Conservation (phyloP, 2,113 vertebrate genomes). For the Mus musculus region GRCm39 chr9:78767001-78767500, state of each 20-base stretch:
- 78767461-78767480: background rate
- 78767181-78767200: background rate
- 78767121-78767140: background rate
- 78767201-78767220: background rate
- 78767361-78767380: background rate
- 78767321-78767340: background rate
- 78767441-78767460: background rate
- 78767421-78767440: background rate
- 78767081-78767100: background rate
- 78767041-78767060: background rate
- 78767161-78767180: background rate
- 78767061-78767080: background rate
- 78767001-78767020: background rate
- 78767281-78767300: background rate
- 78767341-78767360: background rate
- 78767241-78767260: background rate
- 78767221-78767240: background rate
- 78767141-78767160: background rate
- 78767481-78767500: constrained; percentile 26
- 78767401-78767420: background rate
- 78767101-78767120: background rate
- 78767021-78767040: too few species aligned
- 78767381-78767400: background rate
- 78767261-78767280: background rate
- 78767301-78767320: background rate